Evolutionary conservation across 2,113 vertebrate genomes (phyloP), one percentile per base, ranked within the genome.

Genomic region (Mormoops blainvillei): DNA sequence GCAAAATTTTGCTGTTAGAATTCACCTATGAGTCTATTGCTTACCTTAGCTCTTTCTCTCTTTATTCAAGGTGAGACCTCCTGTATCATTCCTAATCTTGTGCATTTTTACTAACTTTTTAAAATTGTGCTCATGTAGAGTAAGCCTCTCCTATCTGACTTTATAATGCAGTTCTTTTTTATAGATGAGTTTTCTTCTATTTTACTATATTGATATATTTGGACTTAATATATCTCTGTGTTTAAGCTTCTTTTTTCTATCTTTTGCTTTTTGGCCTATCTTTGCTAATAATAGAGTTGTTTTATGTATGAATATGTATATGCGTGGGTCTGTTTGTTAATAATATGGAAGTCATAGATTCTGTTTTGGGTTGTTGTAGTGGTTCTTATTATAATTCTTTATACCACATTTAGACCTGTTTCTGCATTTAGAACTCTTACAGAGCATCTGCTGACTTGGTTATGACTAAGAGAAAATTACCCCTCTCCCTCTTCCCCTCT

Each of bases 401-500:
- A 0, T 81, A 67, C 93, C 93, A 86, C 68, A 78, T 67, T 85
- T 94, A 92, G 43, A 36, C 33, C 67, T 50, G 45, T 24, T 82
- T 78, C 95, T 92, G 96, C 83, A 96, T 96, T 90, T 93, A 97
- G 94, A 61, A 9, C 26, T 68, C 48, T 82, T 5, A 0, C 78
- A 18, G 74, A 95, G 96, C 96, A 94, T 97, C 89, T 97, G 97
- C 56, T 61, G 94, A 31, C 96, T 96, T 90, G 85, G 4, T 93
- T 89, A 94, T 97, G 97, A 97, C 95, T 96, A 97, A 97, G 92
- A 97, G 97, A 97, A 97, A 97, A 97, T 93, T 96, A 92, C 83
- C 92, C 54, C 43, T 83, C 87, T 95, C 84, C 48, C 10, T 22
- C 89, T 97, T 96, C 97, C 96, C 95, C 86, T 94, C 67, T 77